These are phyloP conservation scores for Clusia tigrina DNA, from an alignment of 2,888 invertebrate species.

Conservation along the genomic window DNA sequence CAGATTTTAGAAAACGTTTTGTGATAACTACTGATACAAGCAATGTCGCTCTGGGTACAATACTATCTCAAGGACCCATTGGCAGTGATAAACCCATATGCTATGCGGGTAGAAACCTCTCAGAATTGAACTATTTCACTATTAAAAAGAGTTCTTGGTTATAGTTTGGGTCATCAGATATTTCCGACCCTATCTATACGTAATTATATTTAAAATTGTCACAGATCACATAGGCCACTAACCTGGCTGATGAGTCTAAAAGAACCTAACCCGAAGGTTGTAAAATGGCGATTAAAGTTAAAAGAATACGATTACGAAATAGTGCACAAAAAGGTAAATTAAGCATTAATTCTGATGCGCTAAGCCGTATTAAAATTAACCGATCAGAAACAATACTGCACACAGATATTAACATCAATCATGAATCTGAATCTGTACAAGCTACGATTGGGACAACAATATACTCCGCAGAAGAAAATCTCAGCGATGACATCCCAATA, in stretches of 20 bases:
- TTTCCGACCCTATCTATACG: conserved; percentile 1
- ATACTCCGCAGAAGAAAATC: not conserved
- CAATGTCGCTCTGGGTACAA: not conserved
- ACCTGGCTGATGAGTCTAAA: conserved; percentile 8
- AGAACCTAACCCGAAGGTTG: conserved; percentile 8
- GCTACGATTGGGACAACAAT: not conserved
- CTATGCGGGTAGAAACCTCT: not conserved
- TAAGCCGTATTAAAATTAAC: not conserved
- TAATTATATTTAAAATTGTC: not conserved
- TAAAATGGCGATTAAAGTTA: not conserved
- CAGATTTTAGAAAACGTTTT: conserved; percentile 8
- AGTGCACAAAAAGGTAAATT: no score
- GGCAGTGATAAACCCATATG: conserved; percentile 6
- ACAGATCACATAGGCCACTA: not conserved
- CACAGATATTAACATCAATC: no score
- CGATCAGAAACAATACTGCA: not conserved
- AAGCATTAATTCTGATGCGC: not conserved
- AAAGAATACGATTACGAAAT: conserved; percentile 3
- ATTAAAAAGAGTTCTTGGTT: no score
- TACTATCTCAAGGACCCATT: conserved; percentile 3
- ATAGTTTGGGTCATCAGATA: no score
- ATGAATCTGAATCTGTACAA: not conserved
- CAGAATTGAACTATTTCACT: not conserved
- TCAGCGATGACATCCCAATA: not conserved
- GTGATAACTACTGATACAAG: conserved; percentile 2